Evolutionary conservation across 2,888 invertebrate genomes (phyloP).

Genomic region (Oscheius sp.): DNA sequence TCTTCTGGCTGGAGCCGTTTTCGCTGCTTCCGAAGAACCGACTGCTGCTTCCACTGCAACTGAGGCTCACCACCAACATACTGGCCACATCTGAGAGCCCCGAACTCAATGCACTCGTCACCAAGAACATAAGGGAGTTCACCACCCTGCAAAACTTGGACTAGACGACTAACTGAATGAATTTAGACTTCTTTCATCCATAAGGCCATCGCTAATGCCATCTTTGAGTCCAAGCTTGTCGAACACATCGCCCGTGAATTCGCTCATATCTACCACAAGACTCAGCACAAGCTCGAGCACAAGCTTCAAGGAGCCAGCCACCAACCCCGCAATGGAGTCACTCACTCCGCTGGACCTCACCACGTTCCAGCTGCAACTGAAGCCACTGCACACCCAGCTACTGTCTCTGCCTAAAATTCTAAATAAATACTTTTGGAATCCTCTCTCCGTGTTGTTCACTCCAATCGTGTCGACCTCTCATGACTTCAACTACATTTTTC

Average conservation of each 20-base stretch:
- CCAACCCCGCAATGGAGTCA: too few species aligned
- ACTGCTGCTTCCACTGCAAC: too few species aligned
- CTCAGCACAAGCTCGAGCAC: neutral
- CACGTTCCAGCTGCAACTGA: too few species aligned
- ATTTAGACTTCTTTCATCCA: constrained; percentile 1
- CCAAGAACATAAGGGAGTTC: neutral
- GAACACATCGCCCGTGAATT: neutral
- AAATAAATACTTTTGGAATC: neutral
- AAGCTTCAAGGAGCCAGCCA: too few species aligned
- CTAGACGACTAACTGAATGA: neutral
- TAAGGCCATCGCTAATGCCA: neutral
- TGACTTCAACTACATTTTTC: too few species aligned
- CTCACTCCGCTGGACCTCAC: neutral
- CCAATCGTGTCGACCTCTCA: neutral
- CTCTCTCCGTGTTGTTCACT: neutral
- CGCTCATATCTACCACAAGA: neutral
- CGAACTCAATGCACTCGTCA: neutral
- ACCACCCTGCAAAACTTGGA: neutral
- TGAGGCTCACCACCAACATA: too few species aligned
- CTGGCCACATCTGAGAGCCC: too few species aligned
- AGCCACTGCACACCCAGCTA: too few species aligned
- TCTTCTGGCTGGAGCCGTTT: neutral
- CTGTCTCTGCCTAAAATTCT: neutral
- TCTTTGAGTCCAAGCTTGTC: neutral
- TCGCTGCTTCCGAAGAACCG: neutral